Percentiles rank a stretch among this genome's conserved stretches.
These are phyloP conservation scores for Chamaea fasciata DNA, from an alignment of 2,113 vertebrate species.

Conservation along the genomic window DNA sequence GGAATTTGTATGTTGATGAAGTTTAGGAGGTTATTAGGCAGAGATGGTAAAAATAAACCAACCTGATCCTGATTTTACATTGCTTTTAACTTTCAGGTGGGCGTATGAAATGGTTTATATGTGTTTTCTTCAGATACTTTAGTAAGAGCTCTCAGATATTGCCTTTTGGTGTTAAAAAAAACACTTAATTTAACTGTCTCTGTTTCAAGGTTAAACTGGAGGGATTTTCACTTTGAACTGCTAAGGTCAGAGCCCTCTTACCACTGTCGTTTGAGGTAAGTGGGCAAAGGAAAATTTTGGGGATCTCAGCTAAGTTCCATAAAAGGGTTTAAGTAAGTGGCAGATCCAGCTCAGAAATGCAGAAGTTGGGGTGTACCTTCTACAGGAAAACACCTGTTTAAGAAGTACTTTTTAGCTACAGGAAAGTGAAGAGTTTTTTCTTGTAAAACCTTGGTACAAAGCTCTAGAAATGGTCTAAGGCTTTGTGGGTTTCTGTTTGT, in stretches of 20 bases:
- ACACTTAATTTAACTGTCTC: not conserved
- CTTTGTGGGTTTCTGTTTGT: not conserved
- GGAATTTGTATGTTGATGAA: not conserved
- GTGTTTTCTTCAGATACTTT: not conserved
- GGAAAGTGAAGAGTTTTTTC: not conserved
- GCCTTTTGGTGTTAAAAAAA: not conserved
- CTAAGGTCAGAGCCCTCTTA: not conserved
- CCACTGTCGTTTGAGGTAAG: not conserved
- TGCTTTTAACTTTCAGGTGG: not conserved
- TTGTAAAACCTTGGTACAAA: not conserved
- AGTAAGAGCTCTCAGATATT: not conserved
- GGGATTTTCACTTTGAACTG: not conserved
- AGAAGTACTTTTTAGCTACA: not conserved
- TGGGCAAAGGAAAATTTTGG: not conserved
- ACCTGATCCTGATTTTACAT: not conserved
- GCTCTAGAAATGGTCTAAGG: not conserved
- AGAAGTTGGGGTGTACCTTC: not conserved
- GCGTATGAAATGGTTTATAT: not conserved
- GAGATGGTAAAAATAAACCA: not conserved
- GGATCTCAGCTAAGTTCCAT: not conserved
- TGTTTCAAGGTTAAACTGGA: not conserved
- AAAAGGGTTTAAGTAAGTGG: not conserved
- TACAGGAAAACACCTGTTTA: not conserved
- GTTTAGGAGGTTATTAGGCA: not conserved
- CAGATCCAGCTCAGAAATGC: not conserved